Conservation (phyloP, 2,888 invertebrate genomes). For the Fragum whitleyi region DNA sequence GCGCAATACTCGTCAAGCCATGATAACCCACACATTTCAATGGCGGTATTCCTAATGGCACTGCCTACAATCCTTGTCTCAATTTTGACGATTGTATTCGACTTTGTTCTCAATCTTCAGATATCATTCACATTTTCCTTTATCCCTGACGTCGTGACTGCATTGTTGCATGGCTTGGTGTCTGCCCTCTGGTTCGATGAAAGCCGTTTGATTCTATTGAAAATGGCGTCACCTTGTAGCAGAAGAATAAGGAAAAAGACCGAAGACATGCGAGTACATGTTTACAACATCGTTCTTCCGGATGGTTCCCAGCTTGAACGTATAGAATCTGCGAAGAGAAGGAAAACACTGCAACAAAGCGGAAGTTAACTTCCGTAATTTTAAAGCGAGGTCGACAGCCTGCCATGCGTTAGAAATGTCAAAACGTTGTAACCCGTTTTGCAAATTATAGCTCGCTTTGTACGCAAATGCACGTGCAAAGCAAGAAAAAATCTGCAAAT, state of each 20-base stretch:
- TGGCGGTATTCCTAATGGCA: not conserved
- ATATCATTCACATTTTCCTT: not conserved
- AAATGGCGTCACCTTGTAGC: not conserved
- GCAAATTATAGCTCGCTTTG: too few relatives aligned
- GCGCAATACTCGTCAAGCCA: not conserved
- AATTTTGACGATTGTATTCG: not conserved
- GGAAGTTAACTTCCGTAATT: too few relatives aligned
- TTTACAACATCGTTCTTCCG: slow-evolving; percentile 3
- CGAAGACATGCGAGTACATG: not conserved
- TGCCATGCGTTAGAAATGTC: too few relatives aligned
- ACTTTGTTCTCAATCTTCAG: not conserved
- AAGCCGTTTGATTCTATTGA: not conserved
- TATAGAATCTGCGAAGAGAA: not conserved
- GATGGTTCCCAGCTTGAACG: not conserved
- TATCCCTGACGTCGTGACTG: not conserved
- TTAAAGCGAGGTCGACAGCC: too few relatives aligned
- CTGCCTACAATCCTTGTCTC: not conserved
- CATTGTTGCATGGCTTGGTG: not conserved
- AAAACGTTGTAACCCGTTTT: too few relatives aligned
- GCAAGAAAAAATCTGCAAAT: too few relatives aligned
- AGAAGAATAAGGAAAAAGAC: not conserved
- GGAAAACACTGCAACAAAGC: too few relatives aligned
- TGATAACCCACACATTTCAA: not conserved
- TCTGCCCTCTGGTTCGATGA: not conserved
- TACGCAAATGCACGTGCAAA: too few relatives aligned